phyloP scores from a whole-genome alignment of 2,113 vertebrate species.

The Bujurquina vittata region DNA sequence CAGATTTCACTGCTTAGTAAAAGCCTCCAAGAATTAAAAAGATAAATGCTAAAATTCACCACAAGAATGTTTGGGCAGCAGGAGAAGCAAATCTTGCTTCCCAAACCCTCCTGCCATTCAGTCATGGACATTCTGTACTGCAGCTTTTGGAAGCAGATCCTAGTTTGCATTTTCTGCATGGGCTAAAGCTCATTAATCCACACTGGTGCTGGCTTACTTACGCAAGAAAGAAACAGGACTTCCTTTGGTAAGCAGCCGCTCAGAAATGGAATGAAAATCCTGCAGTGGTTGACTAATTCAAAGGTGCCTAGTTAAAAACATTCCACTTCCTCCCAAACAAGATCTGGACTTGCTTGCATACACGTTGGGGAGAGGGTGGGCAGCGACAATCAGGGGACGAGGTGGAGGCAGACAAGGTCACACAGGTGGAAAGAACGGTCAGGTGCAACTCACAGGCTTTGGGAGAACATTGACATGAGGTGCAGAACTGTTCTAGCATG shows the following conservation, averaged over 20 bases:
- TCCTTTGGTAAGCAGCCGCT: slow-evolving; percentile 62
- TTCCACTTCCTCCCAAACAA: slow-evolving; percentile 71
- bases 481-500: neutral
- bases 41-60: slow-evolving; percentile 15
- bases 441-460: slow-evolving; percentile 52
- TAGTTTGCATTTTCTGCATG: slow-evolving; percentile 37
- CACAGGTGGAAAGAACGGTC: slow-evolving; percentile 53
- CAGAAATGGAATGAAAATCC: slow-evolving; percentile 72
- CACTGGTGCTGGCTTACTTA: slow-evolving; percentile 57
- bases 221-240: slow-evolving; percentile 44
- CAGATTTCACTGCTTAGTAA: slow-evolving; percentile 13
- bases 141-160: slow-evolving; percentile 32
- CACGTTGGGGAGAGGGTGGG: slow-evolving; percentile 54
- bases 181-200: slow-evolving; percentile 67
- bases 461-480: slow-evolving; percentile 37
- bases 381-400: slow-evolving; percentile 38
- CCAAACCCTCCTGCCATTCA: slow-evolving; percentile 3
- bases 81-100: slow-evolving; percentile 11
- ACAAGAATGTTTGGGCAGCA: slow-evolving; percentile 8
- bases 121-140: slow-evolving; percentile 47
- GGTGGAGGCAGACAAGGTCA: slow-evolving; percentile 33
- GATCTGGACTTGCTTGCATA: slow-evolving; percentile 56
- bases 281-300: slow-evolving; percentile 68
- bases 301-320: slow-evolving; percentile 75
- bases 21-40: slow-evolving; percentile 15